Evolutionary conservation across 30 jellyfish, hydroid and myxozoan species (phyloP).

Genomic region (Catostylus mosaicus): DNA sequence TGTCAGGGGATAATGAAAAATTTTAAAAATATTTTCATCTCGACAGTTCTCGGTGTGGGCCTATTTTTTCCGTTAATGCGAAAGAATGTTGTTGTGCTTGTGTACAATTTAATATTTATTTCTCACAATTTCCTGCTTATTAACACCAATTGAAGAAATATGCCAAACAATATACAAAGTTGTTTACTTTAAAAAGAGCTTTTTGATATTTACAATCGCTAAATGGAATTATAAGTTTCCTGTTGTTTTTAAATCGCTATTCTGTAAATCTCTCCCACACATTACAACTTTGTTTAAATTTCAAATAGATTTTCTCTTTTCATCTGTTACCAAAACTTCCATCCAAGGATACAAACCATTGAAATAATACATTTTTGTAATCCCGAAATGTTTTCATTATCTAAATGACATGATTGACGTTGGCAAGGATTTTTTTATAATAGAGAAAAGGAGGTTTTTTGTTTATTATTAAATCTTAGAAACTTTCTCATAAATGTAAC

Average conservation of each 20-base stretch:
- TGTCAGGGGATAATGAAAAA: not conserved
- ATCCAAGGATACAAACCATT: not conserved
- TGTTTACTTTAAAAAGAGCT: not conserved
- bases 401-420: not conserved
- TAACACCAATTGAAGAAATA: not conserved
- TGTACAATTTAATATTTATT: not conserved
- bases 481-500: not conserved
- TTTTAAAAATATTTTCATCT: not conserved
- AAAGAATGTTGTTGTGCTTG: not conserved
- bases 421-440: not conserved
- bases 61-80: constrained; percentile 5
- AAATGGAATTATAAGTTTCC: not conserved
- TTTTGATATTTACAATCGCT: not conserved
- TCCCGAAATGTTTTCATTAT: not conserved
- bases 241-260: not conserved
- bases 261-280: constrained; percentile 4
- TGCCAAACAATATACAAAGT: not conserved
- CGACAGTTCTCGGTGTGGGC: constrained; percentile 7
- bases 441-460: not conserved
- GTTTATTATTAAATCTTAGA: not conserved
- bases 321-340: not conserved
- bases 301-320: not conserved
- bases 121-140: not conserved
- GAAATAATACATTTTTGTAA: not conserved
- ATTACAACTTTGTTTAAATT: not conserved